Evolutionary conservation across 2,888 invertebrate species (phyloP).

Genomic region (Arrhopalites spinosus): DNA sequence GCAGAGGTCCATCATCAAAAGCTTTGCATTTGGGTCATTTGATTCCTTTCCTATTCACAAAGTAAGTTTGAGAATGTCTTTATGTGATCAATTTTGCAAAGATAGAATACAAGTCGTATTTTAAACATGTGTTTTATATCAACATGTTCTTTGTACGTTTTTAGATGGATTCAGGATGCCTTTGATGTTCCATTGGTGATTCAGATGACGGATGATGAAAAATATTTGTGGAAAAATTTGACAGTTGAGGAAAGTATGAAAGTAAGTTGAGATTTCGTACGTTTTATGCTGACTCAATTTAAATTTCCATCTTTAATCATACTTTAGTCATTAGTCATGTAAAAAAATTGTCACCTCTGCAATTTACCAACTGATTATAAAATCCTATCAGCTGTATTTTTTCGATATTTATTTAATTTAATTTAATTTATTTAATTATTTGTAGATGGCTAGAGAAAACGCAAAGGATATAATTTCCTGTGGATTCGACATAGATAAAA

Average conservation of each 20-base stretch:
- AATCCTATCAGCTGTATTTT: background rate
- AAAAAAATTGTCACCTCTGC: background rate
- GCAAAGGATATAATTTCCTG: conserved; percentile 97
- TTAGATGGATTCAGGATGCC: conserved; percentile 53
- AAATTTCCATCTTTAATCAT: background rate
- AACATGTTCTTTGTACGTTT: background rate
- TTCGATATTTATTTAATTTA: background rate
- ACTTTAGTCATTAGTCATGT: background rate
- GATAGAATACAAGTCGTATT: no score
- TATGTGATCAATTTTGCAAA: no score
- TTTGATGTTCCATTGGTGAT: conserved; percentile 70
- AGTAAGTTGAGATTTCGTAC: conserved; percentile 42
- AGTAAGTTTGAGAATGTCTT: conserved; percentile 65
- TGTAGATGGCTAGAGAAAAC: conserved; percentile 79
- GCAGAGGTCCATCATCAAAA: conserved; percentile 92
- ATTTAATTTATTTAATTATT: background rate
- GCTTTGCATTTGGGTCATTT: conserved; percentile 97
- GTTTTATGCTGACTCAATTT: background rate
- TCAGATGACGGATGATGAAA: conserved; percentile 98
- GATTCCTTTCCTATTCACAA: conserved; percentile 94
- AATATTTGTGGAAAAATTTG: conserved; percentile 94
- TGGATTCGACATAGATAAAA: conserved; percentile 91
- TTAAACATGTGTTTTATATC: background rate
- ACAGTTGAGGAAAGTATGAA: conserved; percentile 83
- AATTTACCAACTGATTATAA: background rate